These are phyloP conservation scores for Himalopsyche anomala DNA, from an alignment of 2,888 invertebrate species.

Conservation along the genomic window DNA sequence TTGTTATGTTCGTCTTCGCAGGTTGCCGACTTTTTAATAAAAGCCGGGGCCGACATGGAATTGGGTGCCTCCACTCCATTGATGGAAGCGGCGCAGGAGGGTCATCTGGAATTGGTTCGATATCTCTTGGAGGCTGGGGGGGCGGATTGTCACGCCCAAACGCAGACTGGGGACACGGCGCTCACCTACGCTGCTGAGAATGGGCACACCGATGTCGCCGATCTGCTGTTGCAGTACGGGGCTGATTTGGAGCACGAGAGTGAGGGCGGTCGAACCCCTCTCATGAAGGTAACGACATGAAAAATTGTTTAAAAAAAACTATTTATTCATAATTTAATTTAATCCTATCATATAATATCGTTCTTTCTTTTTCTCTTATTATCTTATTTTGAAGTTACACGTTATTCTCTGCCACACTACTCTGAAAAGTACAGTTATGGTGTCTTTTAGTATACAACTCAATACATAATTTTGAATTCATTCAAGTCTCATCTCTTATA, in stretches of 20 bases:
- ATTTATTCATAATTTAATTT: no score
- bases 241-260: slow-evolving; percentile 97
- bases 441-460: no score
- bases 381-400: no score
- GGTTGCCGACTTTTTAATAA: slow-evolving; percentile 93
- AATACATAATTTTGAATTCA: no score
- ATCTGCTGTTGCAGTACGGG: slow-evolving; percentile 91
- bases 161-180: slow-evolving; percentile 96
- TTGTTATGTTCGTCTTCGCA: neutral
- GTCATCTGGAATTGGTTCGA: slow-evolving; percentile 94
- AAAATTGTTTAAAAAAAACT: no score
- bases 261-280: slow-evolving; percentile 96
- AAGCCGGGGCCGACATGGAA: slow-evolving; percentile 96
- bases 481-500: no score
- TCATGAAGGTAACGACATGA: slow-evolving; percentile 85
- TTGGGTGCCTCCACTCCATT: slow-evolving; percentile 96
- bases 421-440: no score
- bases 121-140: slow-evolving; percentile 89
- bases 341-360: no score
- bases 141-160: slow-evolving; percentile 95
- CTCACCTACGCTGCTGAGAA: slow-evolving; percentile 99
- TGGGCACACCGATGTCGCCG: slow-evolving; percentile 98
- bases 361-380: no score
- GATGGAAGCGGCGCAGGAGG: slow-evolving; percentile 99
- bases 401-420: no score